Conservation (phyloP, 2,113 vertebrate species). For the Trachemys scripta region DNA sequence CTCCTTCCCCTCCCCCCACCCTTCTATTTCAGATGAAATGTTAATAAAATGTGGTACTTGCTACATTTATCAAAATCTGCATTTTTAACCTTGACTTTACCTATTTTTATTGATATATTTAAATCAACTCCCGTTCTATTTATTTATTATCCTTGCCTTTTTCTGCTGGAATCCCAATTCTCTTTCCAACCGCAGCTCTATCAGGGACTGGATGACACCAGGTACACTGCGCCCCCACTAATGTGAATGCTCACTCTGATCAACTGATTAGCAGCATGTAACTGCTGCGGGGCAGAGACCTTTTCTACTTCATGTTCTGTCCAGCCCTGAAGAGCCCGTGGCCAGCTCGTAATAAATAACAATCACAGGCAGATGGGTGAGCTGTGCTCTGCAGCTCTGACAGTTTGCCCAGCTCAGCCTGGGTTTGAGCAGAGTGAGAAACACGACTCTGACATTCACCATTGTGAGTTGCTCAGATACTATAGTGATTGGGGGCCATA, state of each 20-base stretch:
- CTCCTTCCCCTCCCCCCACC: background rate
- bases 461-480: background rate
- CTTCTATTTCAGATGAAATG: background rate
- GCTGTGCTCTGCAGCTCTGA: background rate
- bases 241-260: background rate
- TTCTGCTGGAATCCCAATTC: background rate
- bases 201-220: background rate
- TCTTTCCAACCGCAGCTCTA: background rate
- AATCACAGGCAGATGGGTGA: background rate
- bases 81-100: background rate
- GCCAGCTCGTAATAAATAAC: background rate
- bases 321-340: background rate
- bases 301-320: background rate
- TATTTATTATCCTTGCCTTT: background rate
- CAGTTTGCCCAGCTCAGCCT: background rate
- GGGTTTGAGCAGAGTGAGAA: background rate
- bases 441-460: no score
- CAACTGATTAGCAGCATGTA: no score
- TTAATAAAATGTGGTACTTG: background rate
- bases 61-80: background rate
- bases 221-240: no score
- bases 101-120: background rate
- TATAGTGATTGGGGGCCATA: no score
- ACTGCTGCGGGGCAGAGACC: background rate
- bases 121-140: background rate